Conservation (phyloP, 2,113 vertebrate species). For the Nothocercus julius region DNA sequence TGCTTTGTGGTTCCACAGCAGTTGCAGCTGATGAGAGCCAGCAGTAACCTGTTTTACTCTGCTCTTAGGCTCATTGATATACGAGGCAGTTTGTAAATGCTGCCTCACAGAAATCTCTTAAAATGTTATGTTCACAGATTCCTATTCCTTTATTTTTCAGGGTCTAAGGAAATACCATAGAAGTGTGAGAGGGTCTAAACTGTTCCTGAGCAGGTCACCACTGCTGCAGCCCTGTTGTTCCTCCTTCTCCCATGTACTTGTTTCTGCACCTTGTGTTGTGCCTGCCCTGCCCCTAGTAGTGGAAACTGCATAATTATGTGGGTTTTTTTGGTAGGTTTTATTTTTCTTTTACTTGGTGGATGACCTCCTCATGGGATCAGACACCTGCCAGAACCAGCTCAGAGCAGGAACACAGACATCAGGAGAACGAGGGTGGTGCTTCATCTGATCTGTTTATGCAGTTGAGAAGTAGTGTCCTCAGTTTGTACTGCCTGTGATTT, state of each 20-base stretch:
- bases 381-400: not conserved
- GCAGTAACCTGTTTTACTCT: not conserved
- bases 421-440: not conserved
- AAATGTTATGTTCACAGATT: not conserved
- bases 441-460: not conserved
- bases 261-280: not conserved
- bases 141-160: not conserved
- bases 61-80: not conserved
- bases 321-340: not conserved
- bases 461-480: not conserved
- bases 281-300: not conserved
- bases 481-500: not conserved
- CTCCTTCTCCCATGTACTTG: not conserved
- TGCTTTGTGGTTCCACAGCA: not conserved
- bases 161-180: not conserved
- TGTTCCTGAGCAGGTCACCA: fast-evolving
- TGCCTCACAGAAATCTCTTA: not conserved
- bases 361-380: not conserved
- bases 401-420: fast-evolving
- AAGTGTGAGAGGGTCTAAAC: not conserved
- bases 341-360: not conserved
- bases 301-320: not conserved
- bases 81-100: not conserved
- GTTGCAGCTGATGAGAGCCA: not conserved
- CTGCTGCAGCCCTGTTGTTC: not conserved